Conservation (phyloP, 2,888 invertebrate genomes). For the Drosophila leonis region DNA sequence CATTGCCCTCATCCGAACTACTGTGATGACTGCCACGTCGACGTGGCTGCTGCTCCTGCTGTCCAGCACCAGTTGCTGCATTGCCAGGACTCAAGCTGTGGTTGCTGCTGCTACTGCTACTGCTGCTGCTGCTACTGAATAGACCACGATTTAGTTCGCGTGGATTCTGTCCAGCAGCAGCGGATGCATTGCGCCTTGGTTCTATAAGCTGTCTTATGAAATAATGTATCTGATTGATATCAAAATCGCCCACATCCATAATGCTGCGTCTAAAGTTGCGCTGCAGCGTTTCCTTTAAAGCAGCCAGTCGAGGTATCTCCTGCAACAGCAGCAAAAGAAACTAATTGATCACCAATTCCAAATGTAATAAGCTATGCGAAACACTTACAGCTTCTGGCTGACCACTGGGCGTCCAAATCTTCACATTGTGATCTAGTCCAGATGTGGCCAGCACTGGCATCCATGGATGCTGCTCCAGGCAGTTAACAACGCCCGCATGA, state of each 20-base stretch:
- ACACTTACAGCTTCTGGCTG: slow-evolving; percentile 62
- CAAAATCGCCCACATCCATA: slow-evolving; percentile 63
- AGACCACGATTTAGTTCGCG: not conserved
- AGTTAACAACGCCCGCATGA: slow-evolving; percentile 93
- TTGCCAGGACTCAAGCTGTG: not conserved
- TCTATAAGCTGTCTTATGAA: slow-evolving; percentile 81
- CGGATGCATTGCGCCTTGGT: slow-evolving; percentile 38
- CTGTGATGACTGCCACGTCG: slow-evolving; percentile 17
- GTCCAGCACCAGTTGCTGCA: not conserved
- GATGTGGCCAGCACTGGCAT: slow-evolving; percentile 94
- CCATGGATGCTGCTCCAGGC: slow-evolving; percentile 95
- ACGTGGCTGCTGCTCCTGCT: not conserved
- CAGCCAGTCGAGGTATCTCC: slow-evolving; percentile 20
- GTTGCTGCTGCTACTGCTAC: slow-evolving; percentile 43
- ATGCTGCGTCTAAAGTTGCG: slow-evolving; percentile 75
- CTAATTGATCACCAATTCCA: not conserved
- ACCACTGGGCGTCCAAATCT: slow-evolving; percentile 93
- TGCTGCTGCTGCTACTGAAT: slow-evolving; percentile 20
- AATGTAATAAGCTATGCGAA: not conserved
- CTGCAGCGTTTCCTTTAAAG: slow-evolving; percentile 72
- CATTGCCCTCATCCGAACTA: slow-evolving; percentile 53
- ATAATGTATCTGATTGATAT: slow-evolving; percentile 80
- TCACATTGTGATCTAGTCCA: slow-evolving; percentile 96
- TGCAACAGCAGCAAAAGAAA: not conserved
- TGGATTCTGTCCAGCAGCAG: not conserved